These are phyloP conservation scores for Taurulus bubalis DNA, from an alignment of 2,113 vertebrate species.

Conservation along the genomic window DNA sequence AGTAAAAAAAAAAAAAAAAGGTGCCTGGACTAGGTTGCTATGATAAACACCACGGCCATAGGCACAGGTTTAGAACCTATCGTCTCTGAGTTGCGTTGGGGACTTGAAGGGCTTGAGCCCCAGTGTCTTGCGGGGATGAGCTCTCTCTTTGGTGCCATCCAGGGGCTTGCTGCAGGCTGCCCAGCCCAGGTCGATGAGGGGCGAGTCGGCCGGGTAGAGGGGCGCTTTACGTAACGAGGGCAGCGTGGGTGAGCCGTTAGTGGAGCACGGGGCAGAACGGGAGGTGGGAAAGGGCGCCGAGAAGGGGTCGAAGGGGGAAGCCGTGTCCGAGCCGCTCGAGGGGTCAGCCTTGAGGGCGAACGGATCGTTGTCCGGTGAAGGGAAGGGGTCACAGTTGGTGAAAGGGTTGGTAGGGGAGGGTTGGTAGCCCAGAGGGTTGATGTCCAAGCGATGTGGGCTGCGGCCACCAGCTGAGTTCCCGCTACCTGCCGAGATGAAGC, in stretches of 20 bases:
- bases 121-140: slow-evolving; percentile 74
- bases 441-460: slow-evolving; percentile 60
- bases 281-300: slow-evolving; percentile 80
- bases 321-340: slow-evolving; percentile 37
- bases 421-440: slow-evolving; percentile 75
- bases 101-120: slow-evolving; percentile 85
- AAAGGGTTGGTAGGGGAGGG: slow-evolving; percentile 88
- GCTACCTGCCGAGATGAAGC: slow-evolving; percentile 87
- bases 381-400: slow-evolving; percentile 86
- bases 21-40: slow-evolving; percentile 21
- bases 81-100: slow-evolving; percentile 77
- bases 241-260: slow-evolving; percentile 84
- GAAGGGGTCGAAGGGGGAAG: slow-evolving; percentile 82
- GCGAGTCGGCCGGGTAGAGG: slow-evolving; percentile 76
- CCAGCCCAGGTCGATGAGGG: slow-evolving; percentile 82
- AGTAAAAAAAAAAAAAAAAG: slow-evolving; percentile 1
- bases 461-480: slow-evolving; percentile 52
- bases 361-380: slow-evolving; percentile 83
- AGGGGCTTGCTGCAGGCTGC: slow-evolving; percentile 63
- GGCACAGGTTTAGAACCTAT: slow-evolving; percentile 76
- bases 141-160: slow-evolving; percentile 81
- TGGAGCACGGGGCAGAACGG: slow-evolving; percentile 83
- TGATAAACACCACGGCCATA: neutral
- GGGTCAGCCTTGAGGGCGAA: slow-evolving; percentile 81
- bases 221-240: slow-evolving; percentile 75